Conservation (phyloP, 2,113 vertebrate genomes). For the Procavia capensis region DNA sequence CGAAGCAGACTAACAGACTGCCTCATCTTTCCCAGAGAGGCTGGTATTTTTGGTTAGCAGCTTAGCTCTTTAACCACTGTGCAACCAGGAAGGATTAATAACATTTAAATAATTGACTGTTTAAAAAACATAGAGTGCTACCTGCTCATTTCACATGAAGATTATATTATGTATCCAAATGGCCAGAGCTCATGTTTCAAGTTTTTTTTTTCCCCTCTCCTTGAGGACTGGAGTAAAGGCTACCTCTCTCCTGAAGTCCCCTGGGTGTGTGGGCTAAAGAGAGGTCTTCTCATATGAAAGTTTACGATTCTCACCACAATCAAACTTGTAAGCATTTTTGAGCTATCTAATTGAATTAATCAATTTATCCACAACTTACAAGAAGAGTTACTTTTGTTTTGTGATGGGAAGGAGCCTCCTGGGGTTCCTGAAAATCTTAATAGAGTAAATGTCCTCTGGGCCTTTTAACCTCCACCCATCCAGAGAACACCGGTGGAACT, state of each 20-base stretch:
- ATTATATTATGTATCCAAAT: neutral
- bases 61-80: no score
- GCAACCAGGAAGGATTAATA: neutral
- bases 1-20: no score
- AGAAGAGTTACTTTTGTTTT: neutral
- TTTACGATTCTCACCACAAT: conserved; percentile 2
- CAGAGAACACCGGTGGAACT: neutral
- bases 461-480: neutral
- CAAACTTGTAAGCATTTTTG: conserved; percentile 30
- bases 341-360: conserved; percentile 33
- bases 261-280: neutral
- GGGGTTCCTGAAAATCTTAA: neutral
- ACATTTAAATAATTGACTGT: neutral
- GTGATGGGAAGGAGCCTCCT: neutral
- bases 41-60: no score
- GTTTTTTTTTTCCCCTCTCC: neutral
- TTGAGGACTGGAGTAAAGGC: neutral
- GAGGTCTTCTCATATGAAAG: neutral
- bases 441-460: neutral
- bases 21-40: no score
- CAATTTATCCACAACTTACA: neutral
- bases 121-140: neutral
- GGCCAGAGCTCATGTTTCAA: neutral
- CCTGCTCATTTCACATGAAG: neutral
- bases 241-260: neutral